Base-by-base conservation (phyloP, 2,113 vertebrate species). In the Trichomycterus rosablanca region DNA sequence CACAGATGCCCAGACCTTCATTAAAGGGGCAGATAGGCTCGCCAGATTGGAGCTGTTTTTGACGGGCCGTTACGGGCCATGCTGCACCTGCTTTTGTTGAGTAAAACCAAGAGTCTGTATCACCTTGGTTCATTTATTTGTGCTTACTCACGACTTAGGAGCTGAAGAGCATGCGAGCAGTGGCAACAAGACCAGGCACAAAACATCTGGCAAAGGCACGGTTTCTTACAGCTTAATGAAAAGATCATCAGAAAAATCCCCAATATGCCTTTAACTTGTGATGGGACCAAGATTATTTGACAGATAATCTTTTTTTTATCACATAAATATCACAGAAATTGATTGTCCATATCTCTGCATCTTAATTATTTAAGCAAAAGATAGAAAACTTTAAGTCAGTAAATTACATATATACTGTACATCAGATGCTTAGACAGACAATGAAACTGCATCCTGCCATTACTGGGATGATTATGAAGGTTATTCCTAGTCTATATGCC, bases 91-190 rank as follows among this genome's bases (percentile, higher is more conserved):
- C 75, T 79, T 76, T 68, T 56, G 68, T 22, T 19, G 59, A 64
- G 68, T 58, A 56, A 19, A 77, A 72, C 65, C 75, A 77, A 70
- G 78, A 80, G 77, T 61, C 64, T 39, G 70, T 57, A 77, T 84
- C 76, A 81, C 80, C 82, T 82, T 80, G 80, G 74, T 75, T 83
- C 79, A 79, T 63, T 74, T 81, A 61, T 76, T 81, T 84, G 84
- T 86, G 85, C 81, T 86, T 83, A 77, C 73, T 64, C 79, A 77
- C 9, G 75, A 80, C 76, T 75, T 81, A 53, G 74, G 51, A 53
- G 51, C 20, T n/a, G 3, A 40, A 5, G 35, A 23, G 63, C 35
- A 43, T 40, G 35, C 19, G 10, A 22, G 5, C n/a, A 44, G 49
- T 52, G 44, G n/a, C 54, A 56, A 48, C 39, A 46, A 54, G 35